Base-by-base conservation (phyloP, 2,797 vertebrate genomes). In the Poecile montanus region DNA sequence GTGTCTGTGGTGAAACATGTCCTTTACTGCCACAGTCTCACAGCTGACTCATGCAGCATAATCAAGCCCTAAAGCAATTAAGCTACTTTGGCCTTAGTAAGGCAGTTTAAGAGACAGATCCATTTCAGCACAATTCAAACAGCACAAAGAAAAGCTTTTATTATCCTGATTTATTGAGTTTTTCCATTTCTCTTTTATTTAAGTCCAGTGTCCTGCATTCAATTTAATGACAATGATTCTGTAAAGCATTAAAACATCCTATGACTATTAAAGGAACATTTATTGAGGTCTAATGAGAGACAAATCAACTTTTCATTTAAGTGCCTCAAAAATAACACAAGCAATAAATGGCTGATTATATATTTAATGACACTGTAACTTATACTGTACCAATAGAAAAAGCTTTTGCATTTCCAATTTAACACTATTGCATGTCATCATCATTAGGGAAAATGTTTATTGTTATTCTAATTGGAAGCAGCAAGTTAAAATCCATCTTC, bases 301-400 rank as follows among this genome's bases (percentile, higher is more conserved):
- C 92, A 94, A 97, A 97, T 95, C 92, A 93, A 92, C 82, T 95
- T 89, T 96, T 94, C 70, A 78, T 91, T 96, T 96, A 83, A 93
- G 75, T 91, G 47, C 42, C 78, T 96, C 83, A 93, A 96, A 96
- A 94, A 93, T 62, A 93, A 96, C 57, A 66, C 34, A 73, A 88
- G 71, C 77, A 88, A 94, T 96, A 94, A 95, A 96, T 54, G 60
- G 75, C 50, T 91, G 85, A 87, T 91, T 92, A 84, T 88, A 79
- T 92, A 84, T 94, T 96, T 96, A 95, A 96, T 93, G 88, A 87
- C 71, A 76, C 71, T 84, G 82, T 94, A 94, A 93, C 68, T 88
- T 80, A 87, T 42, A 89, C 25, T 66, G 85, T 93, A 85, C 54
- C 30, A 77, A 76, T 57, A 91, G 32, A 62, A 70, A 62, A 58